Percentiles rank a stretch among this genome's conserved stretches.
These are phyloP conservation scores for Nycticryphes semicollaris DNA, from an alignment of 2,113 vertebrate genomes.

Conservation along the genomic window DNA sequence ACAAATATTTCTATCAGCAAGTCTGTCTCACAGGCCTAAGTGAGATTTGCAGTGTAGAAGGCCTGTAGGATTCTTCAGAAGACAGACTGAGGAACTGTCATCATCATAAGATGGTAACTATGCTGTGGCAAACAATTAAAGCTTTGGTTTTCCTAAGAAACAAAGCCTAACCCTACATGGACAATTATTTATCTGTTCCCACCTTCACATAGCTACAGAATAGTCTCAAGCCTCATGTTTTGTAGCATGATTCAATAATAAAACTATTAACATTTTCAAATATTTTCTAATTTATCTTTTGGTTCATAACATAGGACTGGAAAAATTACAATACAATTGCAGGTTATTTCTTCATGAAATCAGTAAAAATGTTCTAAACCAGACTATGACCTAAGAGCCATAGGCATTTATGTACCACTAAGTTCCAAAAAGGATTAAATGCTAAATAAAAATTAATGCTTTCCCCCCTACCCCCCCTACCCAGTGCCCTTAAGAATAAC, in stretches of 20 bases:
- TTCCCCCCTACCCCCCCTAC: too few relatives aligned
- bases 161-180: background rate
- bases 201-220: background rate
- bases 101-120: accelerated
- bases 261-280: background rate
- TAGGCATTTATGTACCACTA: background rate
- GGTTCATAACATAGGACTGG: background rate
- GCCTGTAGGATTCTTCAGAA: background rate
- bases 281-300: background rate
- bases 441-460: background rate
- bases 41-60: background rate
- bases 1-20: background rate
- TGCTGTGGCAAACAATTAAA: background rate
- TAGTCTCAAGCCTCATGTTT: background rate
- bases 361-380: background rate
- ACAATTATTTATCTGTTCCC: background rate
- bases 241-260: background rate
- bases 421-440: background rate
- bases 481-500: background rate
- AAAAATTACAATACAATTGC: background rate
- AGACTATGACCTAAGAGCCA: background rate
- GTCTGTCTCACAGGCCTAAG: background rate
- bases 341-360: background rate
- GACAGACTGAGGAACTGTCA: background rate
- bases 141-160: background rate